Base-by-base conservation (phyloP, 2,113 vertebrate genomes). In the Dicerorhinus sumatrensis region DNA sequence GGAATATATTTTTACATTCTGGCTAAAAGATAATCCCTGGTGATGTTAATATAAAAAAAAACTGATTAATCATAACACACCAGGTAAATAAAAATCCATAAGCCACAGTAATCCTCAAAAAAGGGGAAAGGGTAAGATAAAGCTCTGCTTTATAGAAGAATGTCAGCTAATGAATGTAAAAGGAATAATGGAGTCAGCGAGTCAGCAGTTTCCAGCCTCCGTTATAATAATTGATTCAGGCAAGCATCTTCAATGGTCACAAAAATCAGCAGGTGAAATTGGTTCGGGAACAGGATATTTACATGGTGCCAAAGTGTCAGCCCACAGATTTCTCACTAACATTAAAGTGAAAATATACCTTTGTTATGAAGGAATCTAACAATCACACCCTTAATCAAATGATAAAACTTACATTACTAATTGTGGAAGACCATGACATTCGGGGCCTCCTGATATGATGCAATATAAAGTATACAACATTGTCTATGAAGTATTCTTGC, bases 1-100 rank as follows among this genome's bases (percentile, higher is more conserved):
- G 89, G 36, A 88, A 93, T 54, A 31, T 56, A 79, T 51, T 62
- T 93, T 91, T 91, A 70, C 63, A 46, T 76, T 81, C 33, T 77
- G 77, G 76, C 29, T 48, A 63, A 58, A 56, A 75, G 36, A 33
- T 12, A 84, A 93, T 69, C 5, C 42, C 83, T 82, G 29, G 62
- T 89, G 63, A 31, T 87, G 11, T 54, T 86, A 46, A 23, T 60
- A 65, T 89, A 67, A 97, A 18, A 90, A 91, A 72, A 85, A 51
- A 84, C 51, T 42, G 12, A 79, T 62, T 51, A 62, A 76, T 80
- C 27, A 7, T 86, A 73, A 80, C 2, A 80, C 23, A 51, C 7
- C 39, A 91, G 58, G 3, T 69, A 67, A 93, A 80, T 94, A 93
- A 85, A 90, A 80, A 67, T 31, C 27, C 39, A 65, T 6, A 75